Conservation (phyloP, 2,797 vertebrate species). For the Salmo trutta region DNA sequence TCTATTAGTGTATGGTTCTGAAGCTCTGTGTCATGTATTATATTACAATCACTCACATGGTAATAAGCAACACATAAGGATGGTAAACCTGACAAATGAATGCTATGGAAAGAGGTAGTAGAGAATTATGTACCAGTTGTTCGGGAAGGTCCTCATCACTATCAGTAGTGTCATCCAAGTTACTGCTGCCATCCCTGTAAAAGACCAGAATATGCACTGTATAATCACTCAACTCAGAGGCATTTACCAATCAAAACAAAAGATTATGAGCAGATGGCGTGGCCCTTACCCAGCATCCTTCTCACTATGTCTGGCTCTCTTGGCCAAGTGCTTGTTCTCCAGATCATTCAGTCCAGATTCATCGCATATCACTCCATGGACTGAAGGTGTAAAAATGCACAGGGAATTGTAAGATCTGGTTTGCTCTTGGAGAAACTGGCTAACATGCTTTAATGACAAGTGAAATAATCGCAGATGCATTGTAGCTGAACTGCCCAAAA, state of each 20-base stretch:
- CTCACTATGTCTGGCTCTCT: slow-evolving; percentile 79
- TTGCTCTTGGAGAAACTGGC: background rate
- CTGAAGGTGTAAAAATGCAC: slow-evolving; percentile 61
- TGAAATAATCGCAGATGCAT: too few species aligned
- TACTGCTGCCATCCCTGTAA: slow-evolving; percentile 72
- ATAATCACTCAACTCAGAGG: background rate
- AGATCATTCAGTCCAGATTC: slow-evolving; percentile 73
- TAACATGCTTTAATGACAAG: too few species aligned
- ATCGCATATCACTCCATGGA: slow-evolving; percentile 78
- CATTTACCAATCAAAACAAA: background rate
- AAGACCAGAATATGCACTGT: background rate
- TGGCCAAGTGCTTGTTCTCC: slow-evolving; percentile 84
- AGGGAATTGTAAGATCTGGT: background rate
- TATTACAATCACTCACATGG: background rate
- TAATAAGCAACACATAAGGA: background rate
- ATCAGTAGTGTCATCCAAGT: slow-evolving; percentile 74
- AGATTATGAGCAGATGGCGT: background rate
- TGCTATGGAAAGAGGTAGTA: background rate
- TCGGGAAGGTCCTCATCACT: slow-evolving; percentile 77
- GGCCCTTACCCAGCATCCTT: slow-evolving; percentile 77
- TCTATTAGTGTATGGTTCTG: background rate
- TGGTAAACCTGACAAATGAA: background rate
- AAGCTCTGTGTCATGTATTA: background rate
- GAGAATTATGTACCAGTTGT: slow-evolving; percentile 72
- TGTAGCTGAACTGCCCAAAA: background rate